phyloP scores from a whole-genome alignment of 2,797 vertebrate genomes.

The Melopsittacus undulatus region DNA sequence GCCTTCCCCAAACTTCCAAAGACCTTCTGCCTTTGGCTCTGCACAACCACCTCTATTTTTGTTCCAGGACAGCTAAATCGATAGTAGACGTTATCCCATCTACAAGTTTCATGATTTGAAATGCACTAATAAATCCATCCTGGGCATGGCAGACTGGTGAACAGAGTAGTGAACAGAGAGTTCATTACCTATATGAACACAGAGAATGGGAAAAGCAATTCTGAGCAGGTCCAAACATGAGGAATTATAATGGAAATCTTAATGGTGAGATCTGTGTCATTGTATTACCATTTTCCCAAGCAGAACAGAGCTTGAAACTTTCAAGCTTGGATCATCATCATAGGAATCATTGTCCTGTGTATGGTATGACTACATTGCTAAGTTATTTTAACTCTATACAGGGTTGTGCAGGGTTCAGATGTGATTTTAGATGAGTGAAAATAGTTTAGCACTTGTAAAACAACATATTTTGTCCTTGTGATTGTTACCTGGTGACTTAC shows the following conservation, averaged over 20 bases:
- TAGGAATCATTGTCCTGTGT: background rate
- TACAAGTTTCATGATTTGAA: background rate
- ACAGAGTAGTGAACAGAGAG: background rate
- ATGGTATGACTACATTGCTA: background rate
- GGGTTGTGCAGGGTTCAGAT: background rate
- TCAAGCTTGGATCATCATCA: background rate
- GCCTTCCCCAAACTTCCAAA: background rate
- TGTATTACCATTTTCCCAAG: slow-evolving; percentile 21
- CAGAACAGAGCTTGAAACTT: background rate
- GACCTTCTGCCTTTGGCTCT: background rate
- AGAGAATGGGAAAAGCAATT: background rate
- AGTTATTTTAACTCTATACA: slow-evolving; percentile 8
- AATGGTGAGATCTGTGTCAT: background rate
- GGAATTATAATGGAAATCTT: slow-evolving; percentile 19
- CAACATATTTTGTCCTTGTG: background rate
- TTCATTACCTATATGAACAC: background rate
- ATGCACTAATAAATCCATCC: background rate
- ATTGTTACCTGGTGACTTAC: background rate
- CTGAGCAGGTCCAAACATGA: background rate
- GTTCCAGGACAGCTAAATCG: background rate
- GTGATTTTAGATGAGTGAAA: background rate
- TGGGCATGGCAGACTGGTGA: background rate
- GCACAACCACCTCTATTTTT: background rate
- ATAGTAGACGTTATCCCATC: background rate
- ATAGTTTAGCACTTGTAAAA: background rate